A percentile compares a stretch with the other conserved stretches of the same genome.
phyloP scores from a whole-genome alignment of 92 coral and sea anemone species.

The Epizoanthus rinbou region DNA sequence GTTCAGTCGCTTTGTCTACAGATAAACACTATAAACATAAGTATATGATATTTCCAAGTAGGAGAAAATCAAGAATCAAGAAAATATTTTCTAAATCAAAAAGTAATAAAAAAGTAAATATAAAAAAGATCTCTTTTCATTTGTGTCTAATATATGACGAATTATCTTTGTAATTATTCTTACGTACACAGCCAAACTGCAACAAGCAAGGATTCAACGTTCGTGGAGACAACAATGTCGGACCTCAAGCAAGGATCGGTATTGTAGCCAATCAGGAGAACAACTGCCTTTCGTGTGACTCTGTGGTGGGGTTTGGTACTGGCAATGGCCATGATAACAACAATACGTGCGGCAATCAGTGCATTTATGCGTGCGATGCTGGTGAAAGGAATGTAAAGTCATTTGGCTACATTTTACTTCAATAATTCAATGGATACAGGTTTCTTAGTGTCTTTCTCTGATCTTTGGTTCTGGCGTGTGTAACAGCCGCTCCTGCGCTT shows the following conservation, averaged over 20 bases:
- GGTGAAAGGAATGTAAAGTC: not conserved
- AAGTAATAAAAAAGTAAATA: no score
- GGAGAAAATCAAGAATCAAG: no score
- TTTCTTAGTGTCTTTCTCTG: no score
- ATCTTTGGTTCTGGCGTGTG: no score
- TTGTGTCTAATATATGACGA: not conserved
- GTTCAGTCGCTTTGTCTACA: no score
- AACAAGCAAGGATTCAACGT: slow-evolving; percentile 46
- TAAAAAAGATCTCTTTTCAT: no score
- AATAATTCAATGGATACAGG: not conserved
- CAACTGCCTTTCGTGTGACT: slow-evolving; percentile 30
- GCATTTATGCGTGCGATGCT: not conserved
- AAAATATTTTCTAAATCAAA: no score
- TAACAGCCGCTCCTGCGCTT: no score
- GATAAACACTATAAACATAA: no score
- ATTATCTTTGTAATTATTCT: not conserved
- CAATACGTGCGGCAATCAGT: slow-evolving; percentile 20
- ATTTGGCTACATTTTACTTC: slow-evolving; percentile 42
- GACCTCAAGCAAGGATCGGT: slow-evolving; percentile 11
- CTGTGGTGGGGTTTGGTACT: slow-evolving; percentile 33
- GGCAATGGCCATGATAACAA: not conserved
- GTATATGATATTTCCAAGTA: no score
- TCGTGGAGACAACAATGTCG: not conserved
- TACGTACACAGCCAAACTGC: slow-evolving; percentile 21
- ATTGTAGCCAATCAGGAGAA: slow-evolving; percentile 36